Conservation (phyloP, 1,140 invertebrate genomes). For the Drosophila baimaii region DNA sequence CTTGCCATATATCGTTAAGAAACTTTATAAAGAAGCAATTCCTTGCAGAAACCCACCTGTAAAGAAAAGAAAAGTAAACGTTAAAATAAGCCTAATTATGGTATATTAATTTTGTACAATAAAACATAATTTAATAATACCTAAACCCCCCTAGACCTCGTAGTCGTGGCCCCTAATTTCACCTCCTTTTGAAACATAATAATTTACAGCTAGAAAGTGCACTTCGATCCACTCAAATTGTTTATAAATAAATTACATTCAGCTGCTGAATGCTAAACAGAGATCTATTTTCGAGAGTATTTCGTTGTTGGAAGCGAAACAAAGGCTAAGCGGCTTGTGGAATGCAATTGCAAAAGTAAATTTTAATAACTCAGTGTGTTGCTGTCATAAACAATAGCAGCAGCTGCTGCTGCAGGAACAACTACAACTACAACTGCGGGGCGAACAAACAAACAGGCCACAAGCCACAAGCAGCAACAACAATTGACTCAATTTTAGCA, state of each 20-base stretch:
- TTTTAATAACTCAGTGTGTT: slow-evolving; percentile 69
- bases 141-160: no score
- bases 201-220: slow-evolving; percentile 16
- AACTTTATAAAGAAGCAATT: not conserved
- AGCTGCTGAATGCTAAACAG: slow-evolving; percentile 60
- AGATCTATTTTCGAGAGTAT: slow-evolving; percentile 31
- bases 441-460: slow-evolving; percentile 34
- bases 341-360: slow-evolving; percentile 63
- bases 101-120: no score
- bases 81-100: no score
- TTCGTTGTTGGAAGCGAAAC: slow-evolving; percentile 28
- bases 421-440: slow-evolving; percentile 23
- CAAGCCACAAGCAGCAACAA: slow-evolving; percentile 37
- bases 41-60: slow-evolving; percentile 1
- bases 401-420: slow-evolving; percentile 8
- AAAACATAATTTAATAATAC: not conserved
- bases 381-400: slow-evolving; percentile 60
- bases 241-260: slow-evolving; percentile 42
- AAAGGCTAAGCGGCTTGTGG: slow-evolving; percentile 49
- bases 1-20: not conserved
- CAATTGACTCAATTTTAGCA: slow-evolving; percentile 70
- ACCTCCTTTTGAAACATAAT: no score
- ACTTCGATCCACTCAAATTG: slow-evolving; percentile 30
- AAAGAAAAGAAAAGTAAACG: not conserved
- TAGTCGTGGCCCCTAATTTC: not conserved